Evolutionary conservation across 2,888 invertebrate species (phyloP).

Genomic region (Apamea anceps): DNA sequence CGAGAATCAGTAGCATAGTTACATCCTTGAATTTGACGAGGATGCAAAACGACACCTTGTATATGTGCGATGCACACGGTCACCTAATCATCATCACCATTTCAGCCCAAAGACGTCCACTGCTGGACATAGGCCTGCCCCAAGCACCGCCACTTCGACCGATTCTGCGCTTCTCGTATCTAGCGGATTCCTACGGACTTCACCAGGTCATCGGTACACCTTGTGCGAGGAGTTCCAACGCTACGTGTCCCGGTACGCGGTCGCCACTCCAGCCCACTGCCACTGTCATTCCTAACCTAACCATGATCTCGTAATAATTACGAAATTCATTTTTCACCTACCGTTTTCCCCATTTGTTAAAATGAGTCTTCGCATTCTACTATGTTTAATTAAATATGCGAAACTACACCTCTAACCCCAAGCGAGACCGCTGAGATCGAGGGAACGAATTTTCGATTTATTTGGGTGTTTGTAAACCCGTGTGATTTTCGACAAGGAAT

Average conservation of each 20-base stretch:
- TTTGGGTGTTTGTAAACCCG: slow-evolving; percentile 15
- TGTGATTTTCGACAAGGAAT: slow-evolving; percentile 19
- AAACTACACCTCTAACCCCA: neutral
- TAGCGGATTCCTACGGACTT: neutral
- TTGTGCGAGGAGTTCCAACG: neutral
- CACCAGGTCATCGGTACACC: neutral
- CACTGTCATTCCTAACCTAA: neutral
- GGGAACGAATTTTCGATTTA: slow-evolving; percentile 11
- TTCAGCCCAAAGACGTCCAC: neutral
- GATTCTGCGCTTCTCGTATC: neutral
- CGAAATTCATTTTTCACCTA: neutral
- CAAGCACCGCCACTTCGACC: neutral
- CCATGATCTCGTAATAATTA: neutral
- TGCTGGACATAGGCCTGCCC: neutral
- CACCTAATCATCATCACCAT: neutral
- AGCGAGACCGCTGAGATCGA: neutral
- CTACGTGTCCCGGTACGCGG: neutral
- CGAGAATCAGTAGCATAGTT: no score
- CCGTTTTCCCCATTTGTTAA: neutral
- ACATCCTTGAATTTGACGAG: no score
- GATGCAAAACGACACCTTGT: no score
- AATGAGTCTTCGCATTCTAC: neutral
- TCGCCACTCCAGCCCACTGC: neutral
- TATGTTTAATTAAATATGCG: neutral
- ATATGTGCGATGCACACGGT: neutral